Evolutionary conservation across 2,888 invertebrate genomes (phyloP).

Genomic region (Aporophyla lueneburgensis): DNA sequence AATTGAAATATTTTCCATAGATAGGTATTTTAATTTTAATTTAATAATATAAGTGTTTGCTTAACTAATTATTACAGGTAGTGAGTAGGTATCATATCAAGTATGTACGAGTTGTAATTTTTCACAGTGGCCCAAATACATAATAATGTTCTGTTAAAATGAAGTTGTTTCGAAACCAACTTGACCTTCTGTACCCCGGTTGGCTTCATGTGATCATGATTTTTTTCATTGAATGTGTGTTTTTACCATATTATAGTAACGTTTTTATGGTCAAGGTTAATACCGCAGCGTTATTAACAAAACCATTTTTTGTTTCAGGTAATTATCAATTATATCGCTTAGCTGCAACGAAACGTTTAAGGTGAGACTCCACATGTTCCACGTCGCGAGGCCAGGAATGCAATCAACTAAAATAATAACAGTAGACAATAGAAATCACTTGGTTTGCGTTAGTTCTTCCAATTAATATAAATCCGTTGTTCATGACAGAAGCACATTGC

Average conservation of each 20-base stretch:
- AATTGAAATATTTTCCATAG: neutral
- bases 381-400: constrained; percentile 27
- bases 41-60: neutral
- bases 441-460: constrained; percentile 26
- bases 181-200: constrained; percentile 81
- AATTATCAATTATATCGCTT: constrained; percentile 69
- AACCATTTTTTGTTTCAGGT: constrained; percentile 84
- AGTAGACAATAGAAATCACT: constrained; percentile 8
- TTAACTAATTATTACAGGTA: constrained; percentile 19
- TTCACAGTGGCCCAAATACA: constrained; percentile 84
- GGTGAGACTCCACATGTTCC: constrained; percentile 77
- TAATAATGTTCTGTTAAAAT: constrained; percentile 81
- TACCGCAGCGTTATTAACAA: constrained; percentile 62
- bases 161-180: constrained; percentile 81
- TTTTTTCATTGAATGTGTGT: constrained; percentile 71
- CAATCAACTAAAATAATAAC: constrained; percentile 36
- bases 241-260: constrained; percentile 62
- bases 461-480: constrained; percentile 38
- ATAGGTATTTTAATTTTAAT: constrained; percentile 6
- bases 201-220: constrained; percentile 74
- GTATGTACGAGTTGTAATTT: constrained; percentile 69
- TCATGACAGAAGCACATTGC: constrained; percentile 30
- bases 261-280: constrained; percentile 65
- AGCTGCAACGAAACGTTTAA: constrained; percentile 73
- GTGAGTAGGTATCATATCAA: constrained; percentile 17